These are phyloP conservation scores for Pantherophis guttatus DNA, from an alignment of 2,113 vertebrate species.

Conservation along the genomic window DNA sequence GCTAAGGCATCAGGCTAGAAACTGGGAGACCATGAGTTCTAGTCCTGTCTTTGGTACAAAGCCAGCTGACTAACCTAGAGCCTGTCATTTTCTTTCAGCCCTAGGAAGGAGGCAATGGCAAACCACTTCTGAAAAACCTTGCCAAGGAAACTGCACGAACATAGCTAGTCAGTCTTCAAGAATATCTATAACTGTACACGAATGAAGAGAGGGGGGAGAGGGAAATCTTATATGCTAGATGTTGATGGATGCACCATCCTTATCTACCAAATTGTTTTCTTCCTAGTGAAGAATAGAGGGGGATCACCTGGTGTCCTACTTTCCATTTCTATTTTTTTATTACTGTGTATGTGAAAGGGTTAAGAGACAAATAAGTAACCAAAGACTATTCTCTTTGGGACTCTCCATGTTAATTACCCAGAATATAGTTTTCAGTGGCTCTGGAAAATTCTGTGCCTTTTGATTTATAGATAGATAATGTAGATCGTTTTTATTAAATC, in stretches of 20 bases:
- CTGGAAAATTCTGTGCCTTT: neutral
- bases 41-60: too few relatives aligned
- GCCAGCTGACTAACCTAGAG: too few relatives aligned
- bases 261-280: neutral
- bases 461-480: neutral
- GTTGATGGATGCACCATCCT: neutral
- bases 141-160: neutral
- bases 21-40: too few relatives aligned
- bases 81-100: too few relatives aligned
- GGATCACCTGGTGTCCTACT: neutral
- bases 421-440: neutral
- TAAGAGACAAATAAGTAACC: neutral
- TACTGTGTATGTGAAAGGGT: neutral
- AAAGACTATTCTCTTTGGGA: neutral
- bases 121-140: neutral
- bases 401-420: neutral
- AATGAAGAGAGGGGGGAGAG: too few relatives aligned
- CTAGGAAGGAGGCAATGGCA: neutral
- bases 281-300: neutral
- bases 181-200: neutral
- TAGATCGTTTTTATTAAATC: neutral
- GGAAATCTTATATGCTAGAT: neutral
- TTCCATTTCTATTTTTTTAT: neutral
- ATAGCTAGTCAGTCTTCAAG: neutral
- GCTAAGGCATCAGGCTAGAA: too few relatives aligned